Conservation (phyloP, 1,140 invertebrate species). For the Ceratoteleas bidentatus region DNA sequence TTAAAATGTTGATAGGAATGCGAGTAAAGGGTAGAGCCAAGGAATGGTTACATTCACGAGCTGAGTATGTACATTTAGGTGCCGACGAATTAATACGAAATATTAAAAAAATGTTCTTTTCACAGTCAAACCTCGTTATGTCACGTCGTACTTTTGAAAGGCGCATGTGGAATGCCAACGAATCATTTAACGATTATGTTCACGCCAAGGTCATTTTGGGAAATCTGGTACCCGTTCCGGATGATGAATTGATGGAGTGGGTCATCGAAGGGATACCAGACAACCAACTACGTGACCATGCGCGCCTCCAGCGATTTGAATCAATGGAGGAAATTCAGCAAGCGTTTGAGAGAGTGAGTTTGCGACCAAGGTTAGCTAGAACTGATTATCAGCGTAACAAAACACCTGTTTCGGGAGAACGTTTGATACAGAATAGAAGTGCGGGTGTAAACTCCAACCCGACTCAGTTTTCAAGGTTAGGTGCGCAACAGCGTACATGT, state of each 20-base stretch:
- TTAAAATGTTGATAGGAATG: constrained; percentile 24
- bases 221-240: constrained; percentile 23
- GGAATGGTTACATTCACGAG: constrained; percentile 31
- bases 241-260: constrained; percentile 20
- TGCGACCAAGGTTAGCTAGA: background rate
- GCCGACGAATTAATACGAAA: constrained; percentile 10
- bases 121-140: constrained; percentile 6
- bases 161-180: background rate
- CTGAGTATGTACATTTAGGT: constrained; percentile 14
- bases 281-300: constrained; percentile 11
- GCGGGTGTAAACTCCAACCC: background rate
- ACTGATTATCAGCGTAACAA: background rate
- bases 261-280: constrained; percentile 26
- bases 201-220: constrained; percentile 28
- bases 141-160: constrained; percentile 4
- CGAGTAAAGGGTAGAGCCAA: constrained; percentile 21
- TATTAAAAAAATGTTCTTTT: constrained; percentile 34
- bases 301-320: constrained; percentile 13
- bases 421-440: background rate
- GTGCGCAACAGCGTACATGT: constrained; percentile 11
- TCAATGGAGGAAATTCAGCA: constrained; percentile 5
- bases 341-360: constrained; percentile 30
- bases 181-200: constrained; percentile 12
- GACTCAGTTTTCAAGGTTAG: background rate
- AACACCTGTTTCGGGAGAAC: background rate